Evolutionary conservation across 1,140 invertebrate species (phyloP).

Genomic region (Meloidogyne exigua): DNA sequence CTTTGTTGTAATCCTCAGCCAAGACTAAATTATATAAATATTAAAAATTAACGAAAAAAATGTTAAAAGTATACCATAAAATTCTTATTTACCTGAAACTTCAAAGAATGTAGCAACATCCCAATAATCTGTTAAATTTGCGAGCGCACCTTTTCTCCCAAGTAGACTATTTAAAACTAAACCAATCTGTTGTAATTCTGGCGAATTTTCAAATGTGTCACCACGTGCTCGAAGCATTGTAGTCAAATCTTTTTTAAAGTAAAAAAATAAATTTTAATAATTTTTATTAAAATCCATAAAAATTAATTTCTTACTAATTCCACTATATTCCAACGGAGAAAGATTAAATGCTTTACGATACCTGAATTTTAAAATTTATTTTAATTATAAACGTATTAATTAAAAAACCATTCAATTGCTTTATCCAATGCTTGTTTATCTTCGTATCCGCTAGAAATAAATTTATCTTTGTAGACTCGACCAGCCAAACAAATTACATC

Average conservation of each 20-base stretch:
- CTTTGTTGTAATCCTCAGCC: slow-evolving; percentile 93
- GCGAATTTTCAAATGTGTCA: slow-evolving; percentile 86
- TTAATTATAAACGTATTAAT: neutral
- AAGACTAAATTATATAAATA: slow-evolving; percentile 70
- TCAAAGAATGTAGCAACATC: slow-evolving; percentile 99
- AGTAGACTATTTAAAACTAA: slow-evolving; percentile 95
- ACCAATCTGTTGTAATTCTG: slow-evolving; percentile 83
- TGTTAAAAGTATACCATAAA: neutral
- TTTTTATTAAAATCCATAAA: neutral
- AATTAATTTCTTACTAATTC: slow-evolving; percentile 73
- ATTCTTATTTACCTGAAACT: slow-evolving; percentile 71
- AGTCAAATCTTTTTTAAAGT: slow-evolving; percentile 73
- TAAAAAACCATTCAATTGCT: slow-evolving; percentile 82
- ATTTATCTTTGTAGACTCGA: slow-evolving; percentile 97
- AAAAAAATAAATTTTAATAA: neutral
- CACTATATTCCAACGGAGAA: slow-evolving; percentile 97
- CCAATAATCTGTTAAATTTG: slow-evolving; percentile 93
- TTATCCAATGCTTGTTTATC: slow-evolving; percentile 83
- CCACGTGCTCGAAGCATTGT: slow-evolving; percentile 95
- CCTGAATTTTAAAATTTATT: slow-evolving; percentile 57
- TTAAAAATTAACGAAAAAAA: slow-evolving; percentile 21
- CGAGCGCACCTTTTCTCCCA: slow-evolving; percentile 91
- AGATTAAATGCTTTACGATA: slow-evolving; percentile 96
- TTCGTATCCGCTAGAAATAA: slow-evolving; percentile 87
- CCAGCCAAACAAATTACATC: slow-evolving; percentile 98